Evolutionary conservation across 2,113 vertebrate genomes (phyloP).

Genomic region (Centropus bengalensis): DNA sequence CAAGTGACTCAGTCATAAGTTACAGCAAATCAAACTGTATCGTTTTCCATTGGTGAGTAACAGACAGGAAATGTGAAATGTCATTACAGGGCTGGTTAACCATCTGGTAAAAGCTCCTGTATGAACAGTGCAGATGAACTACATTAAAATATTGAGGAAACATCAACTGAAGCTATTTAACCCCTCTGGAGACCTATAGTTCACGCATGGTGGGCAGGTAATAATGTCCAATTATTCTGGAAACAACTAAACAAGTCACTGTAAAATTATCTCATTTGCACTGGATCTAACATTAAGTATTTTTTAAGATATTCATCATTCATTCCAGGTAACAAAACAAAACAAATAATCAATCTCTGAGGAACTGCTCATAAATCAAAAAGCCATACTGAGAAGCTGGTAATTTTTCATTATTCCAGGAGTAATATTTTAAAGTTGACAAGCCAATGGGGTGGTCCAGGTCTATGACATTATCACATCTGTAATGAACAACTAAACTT

Average conservation of each 20-base stretch:
- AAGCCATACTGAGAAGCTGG: constrained; percentile 61
- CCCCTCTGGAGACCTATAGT: constrained; percentile 68
- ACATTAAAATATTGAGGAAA: constrained; percentile 66
- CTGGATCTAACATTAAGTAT: constrained; percentile 48
- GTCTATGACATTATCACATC: constrained; percentile 45
- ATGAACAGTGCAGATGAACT: constrained; percentile 60
- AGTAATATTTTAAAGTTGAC: constrained; percentile 72
- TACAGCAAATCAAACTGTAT: background rate
- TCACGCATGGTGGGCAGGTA: constrained; percentile 75
- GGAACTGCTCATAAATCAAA: constrained; percentile 79
- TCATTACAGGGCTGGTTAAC: constrained; percentile 52
- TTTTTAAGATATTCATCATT: constrained; percentile 74
- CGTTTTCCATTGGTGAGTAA: constrained; percentile 57
- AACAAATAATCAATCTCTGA: constrained; percentile 69
- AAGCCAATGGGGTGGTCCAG: constrained; percentile 66
- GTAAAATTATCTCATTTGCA: constrained; percentile 74
- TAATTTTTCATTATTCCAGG: constrained; percentile 72
- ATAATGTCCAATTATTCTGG: constrained; percentile 78
- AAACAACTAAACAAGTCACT: constrained; percentile 57
- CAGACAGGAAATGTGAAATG: constrained; percentile 62
- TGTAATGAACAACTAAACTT: background rate
- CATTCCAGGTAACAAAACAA: constrained; percentile 73
- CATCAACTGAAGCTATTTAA: constrained; percentile 46
- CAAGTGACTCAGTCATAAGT: background rate
- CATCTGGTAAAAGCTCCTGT: constrained; percentile 69